Percentiles rank a stretch among this genome's conserved stretches.
phyloP scores from a whole-genome alignment of 1,140 invertebrate species.

The Lordiphosa stackelbergi region DNA sequence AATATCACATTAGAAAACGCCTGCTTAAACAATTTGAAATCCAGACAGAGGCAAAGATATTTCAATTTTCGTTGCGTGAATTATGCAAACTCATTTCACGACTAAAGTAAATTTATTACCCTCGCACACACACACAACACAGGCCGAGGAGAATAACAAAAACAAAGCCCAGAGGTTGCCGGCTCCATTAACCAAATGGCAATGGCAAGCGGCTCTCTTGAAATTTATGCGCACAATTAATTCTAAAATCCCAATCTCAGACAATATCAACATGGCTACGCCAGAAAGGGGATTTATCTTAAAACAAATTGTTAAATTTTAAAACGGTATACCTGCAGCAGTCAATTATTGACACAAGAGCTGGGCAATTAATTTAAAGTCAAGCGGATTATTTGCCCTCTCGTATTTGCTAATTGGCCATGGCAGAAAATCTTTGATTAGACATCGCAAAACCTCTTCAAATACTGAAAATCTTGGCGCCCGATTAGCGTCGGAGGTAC shows the following conservation, averaged over 20 bases:
- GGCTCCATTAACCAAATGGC: conserved; percentile 37
- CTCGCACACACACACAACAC: conserved; percentile 10
- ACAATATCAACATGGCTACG: conserved; percentile 32
- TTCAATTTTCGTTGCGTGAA: conserved; percentile 45
- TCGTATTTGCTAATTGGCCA: conserved; percentile 62
- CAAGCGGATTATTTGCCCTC: conserved; percentile 44
- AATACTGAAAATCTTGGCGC: conserved; percentile 16
- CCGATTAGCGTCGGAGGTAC: conserved; percentile 18
- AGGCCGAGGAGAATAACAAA: conserved; percentile 4
- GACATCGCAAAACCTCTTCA: conserved; percentile 8
- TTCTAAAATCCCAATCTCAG: conserved; percentile 69
- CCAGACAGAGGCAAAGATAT: conserved; percentile 19
- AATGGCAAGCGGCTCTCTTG: conserved; percentile 14
- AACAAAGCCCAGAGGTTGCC: conserved; percentile 48
- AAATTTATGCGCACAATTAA: conserved; percentile 74
- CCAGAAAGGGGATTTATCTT: conserved; percentile 10
- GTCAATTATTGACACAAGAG: conserved; percentile 38
- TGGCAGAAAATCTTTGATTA: conserved; percentile 39
- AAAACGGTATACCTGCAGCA: conserved; percentile 37
- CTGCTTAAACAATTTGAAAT: conserved; percentile 3
- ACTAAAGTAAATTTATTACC: conserved; percentile 65
- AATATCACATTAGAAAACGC: conserved; percentile 2
- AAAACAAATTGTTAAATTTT: conserved; percentile 31
- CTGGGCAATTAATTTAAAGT: conserved; percentile 59
- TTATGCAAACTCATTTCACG: conserved; percentile 66